Evolutionary conservation across 37 sponge, comb jelly and placozoan species (phyloP).

Genomic region (Spongia lamella): DNA sequence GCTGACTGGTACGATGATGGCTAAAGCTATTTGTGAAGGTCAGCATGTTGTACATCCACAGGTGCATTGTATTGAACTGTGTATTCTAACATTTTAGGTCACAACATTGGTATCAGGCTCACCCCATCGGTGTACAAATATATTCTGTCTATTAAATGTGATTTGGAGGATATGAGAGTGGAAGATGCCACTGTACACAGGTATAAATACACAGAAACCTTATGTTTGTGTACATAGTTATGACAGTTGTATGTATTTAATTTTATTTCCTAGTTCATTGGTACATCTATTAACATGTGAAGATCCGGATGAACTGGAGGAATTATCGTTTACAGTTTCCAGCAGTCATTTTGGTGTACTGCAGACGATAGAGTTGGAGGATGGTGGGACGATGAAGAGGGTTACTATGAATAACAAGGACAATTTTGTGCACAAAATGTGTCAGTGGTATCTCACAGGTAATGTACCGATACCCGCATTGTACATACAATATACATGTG

Average conservation of each 20-base stretch:
- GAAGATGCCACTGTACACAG: constrained; percentile 49
- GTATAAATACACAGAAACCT: constrained; percentile 4
- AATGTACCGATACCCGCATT: background rate
- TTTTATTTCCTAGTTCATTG: constrained; percentile 33
- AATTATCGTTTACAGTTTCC: constrained; percentile 38
- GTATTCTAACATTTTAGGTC: constrained; percentile 29
- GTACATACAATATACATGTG: background rate
- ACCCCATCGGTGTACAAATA: constrained; percentile 78
- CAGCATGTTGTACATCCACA: background rate
- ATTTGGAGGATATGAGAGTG: constrained; percentile 46
- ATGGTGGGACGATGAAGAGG: constrained; percentile 36
- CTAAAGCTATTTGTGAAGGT: constrained; percentile 65
- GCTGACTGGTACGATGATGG: constrained; percentile 61
- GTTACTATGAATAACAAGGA: constrained; percentile 57
- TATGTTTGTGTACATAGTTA: background rate
- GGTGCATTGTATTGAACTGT: background rate
- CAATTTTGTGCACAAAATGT: constrained; percentile 45
- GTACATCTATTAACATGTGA: constrained; percentile 34
- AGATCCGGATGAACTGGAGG: constrained; percentile 35
- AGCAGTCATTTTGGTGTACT: constrained; percentile 55
- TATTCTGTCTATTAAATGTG: constrained; percentile 29
- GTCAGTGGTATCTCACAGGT: constrained; percentile 55
- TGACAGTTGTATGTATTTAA: background rate
- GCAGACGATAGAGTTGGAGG: constrained; percentile 49
- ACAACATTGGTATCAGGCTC: constrained; percentile 36